Evolutionary conservation across 2,888 invertebrate species (phyloP).

Genomic region (Stegana nigrithorax): DNA sequence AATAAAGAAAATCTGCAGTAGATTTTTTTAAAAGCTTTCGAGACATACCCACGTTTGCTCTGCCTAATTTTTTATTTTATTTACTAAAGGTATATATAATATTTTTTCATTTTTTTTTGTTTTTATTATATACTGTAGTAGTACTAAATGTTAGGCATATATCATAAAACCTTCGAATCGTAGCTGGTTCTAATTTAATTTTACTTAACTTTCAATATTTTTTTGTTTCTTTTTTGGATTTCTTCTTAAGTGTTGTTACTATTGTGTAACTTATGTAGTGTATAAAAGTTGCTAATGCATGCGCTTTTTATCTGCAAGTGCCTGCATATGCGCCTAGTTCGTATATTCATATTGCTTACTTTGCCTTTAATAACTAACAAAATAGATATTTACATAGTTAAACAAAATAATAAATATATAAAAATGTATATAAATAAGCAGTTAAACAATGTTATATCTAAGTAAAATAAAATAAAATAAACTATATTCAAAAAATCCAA

Average conservation of each 20-base stretch:
- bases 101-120: slow-evolving; percentile 27
- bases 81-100: slow-evolving; percentile 35
- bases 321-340: slow-evolving; percentile 23
- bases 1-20: background rate
- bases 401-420: too few species aligned
- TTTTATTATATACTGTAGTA: slow-evolving; percentile 26
- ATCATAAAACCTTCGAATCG: slow-evolving; percentile 51
- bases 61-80: slow-evolving; percentile 34
- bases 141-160: slow-evolving; percentile 40
- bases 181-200: slow-evolving; percentile 43
- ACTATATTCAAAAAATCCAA: too few species aligned
- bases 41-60: slow-evolving; percentile 46
- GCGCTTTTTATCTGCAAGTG: slow-evolving; percentile 28
- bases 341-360: slow-evolving; percentile 16
- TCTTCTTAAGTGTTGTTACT: slow-evolving; percentile 22
- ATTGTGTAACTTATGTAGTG: slow-evolving; percentile 27
- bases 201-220: slow-evolving; percentile 19
- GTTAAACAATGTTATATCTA: too few species aligned
- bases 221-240: slow-evolving; percentile 19
- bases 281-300: slow-evolving; percentile 56
- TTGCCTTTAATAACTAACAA: background rate
- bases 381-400: too few species aligned
- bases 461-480: too few species aligned
- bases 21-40: slow-evolving; percentile 48
- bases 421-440: too few species aligned